phyloP scores from a whole-genome alignment of 2,888 invertebrate species.

The Nomada flava region DNA sequence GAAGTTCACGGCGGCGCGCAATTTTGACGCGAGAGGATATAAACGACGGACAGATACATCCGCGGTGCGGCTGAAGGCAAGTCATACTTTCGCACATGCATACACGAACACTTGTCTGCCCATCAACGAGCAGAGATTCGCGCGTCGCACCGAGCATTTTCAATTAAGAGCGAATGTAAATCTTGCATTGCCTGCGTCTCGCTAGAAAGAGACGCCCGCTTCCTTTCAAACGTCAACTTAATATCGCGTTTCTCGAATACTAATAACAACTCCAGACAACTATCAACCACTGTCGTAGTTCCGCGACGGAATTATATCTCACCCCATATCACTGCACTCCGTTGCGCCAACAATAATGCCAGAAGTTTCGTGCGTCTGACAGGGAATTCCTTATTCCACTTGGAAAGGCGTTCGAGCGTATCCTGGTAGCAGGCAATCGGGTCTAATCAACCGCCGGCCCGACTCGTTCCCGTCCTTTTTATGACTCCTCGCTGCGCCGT shows the following conservation, averaged over 20 bases:
- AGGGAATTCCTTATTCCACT: neutral
- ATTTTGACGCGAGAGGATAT: too few species aligned
- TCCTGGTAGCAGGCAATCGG: neutral
- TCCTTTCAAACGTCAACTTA: conserved; percentile 9
- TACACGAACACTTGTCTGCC: neutral
- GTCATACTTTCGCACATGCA: conserved; percentile 1
- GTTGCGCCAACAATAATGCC: too few species aligned
- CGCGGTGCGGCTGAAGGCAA: neutral
- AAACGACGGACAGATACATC: neutral
- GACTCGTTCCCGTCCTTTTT: neutral
- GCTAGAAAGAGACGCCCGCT: conserved; percentile 2
- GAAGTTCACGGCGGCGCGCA: too few species aligned
- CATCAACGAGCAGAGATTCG: conserved; percentile 14
- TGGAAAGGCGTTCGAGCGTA: neutral
- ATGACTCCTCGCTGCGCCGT: neutral
- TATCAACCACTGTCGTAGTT: too few species aligned
- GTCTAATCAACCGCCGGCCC: neutral
- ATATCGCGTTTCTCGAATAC: neutral
- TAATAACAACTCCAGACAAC: neutral
- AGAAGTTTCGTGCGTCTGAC: neutral
- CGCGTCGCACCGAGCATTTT: conserved; percentile 5
- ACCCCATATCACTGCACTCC: too few species aligned
- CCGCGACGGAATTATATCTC: too few species aligned
- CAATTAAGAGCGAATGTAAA: neutral
- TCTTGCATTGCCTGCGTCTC: neutral